A percentile compares a stretch with the other conserved stretches of the same genome.
Conservation (phyloP, 2,888 invertebrate genomes). For the Eilema griseolum region DNA sequence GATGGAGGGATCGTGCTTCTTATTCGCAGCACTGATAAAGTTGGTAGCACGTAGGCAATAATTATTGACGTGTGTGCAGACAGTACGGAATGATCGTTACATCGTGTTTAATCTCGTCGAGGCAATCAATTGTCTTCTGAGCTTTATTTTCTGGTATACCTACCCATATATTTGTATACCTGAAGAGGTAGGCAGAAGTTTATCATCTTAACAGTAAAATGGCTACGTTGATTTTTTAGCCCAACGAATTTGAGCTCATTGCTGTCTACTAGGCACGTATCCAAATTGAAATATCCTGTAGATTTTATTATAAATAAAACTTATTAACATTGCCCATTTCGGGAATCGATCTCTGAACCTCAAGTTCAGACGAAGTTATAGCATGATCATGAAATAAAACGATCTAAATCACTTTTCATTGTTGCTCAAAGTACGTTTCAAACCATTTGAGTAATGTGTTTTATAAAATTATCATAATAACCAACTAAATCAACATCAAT, state of each 20-base stretch:
- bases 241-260: not conserved
- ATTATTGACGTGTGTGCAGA: not conserved
- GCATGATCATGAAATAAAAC: no score
- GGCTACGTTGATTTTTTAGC: not conserved
- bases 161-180: not conserved
- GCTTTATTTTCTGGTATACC: not conserved
- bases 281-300: no score
- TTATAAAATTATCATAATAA: no score
- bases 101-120: constrained; percentile 1
- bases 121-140: not conserved
- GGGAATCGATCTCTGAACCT: not conserved
- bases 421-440: no score
- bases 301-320: no score
- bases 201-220: not conserved
- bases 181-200: not conserved
- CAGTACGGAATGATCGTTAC: not conserved
- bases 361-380: not conserved
- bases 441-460: no score
- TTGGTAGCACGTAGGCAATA: not conserved
- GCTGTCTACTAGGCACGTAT: not conserved
- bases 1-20: not conserved
- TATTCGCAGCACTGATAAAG: not conserved
- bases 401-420: no score
- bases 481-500: no score
- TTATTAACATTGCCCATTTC: no score